Conservation (phyloP, 2,888 invertebrate species). For the Gymnocheta viridis region DNA sequence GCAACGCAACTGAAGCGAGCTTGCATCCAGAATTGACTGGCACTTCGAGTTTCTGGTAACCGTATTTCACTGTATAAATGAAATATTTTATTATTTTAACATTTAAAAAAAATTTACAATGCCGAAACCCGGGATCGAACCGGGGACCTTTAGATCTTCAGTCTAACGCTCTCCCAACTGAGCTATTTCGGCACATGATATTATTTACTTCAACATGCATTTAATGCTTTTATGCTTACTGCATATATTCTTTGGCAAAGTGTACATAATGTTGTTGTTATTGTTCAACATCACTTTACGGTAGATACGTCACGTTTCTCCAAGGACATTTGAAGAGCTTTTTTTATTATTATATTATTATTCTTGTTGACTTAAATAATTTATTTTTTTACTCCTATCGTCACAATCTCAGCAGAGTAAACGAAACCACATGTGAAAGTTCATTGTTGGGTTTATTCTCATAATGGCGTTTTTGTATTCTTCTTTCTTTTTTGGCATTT, state of each 20-base stretch:
- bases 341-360: background rate
- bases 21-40: too few relatives aligned
- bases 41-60: too few relatives aligned
- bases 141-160: conserved; percentile 80
- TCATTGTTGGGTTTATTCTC: conserved; percentile 13
- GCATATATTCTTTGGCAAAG: background rate
- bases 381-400: conserved; percentile 21
- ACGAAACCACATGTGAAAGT: conserved; percentile 48
- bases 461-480: background rate
- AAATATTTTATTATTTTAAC: too few relatives aligned
- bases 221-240: background rate
- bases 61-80: too few relatives aligned
- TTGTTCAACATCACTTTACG: background rate
- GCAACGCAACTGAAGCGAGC: too few relatives aligned
- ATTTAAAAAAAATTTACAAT: background rate
- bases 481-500: conserved; percentile 6
- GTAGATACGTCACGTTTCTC: conserved; percentile 24
- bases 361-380: conserved; percentile 12
- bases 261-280: background rate
- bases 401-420: conserved; percentile 39
- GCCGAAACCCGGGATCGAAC: conserved; percentile 72
- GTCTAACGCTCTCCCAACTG: conserved; percentile 81
- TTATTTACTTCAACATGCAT: fast-evolving
- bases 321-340: conserved; percentile 38
- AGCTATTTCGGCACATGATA: conserved; percentile 79